phyloP scores from a whole-genome alignment of 2,888 invertebrate species.

The Cactoblastis cactorum region DNA sequence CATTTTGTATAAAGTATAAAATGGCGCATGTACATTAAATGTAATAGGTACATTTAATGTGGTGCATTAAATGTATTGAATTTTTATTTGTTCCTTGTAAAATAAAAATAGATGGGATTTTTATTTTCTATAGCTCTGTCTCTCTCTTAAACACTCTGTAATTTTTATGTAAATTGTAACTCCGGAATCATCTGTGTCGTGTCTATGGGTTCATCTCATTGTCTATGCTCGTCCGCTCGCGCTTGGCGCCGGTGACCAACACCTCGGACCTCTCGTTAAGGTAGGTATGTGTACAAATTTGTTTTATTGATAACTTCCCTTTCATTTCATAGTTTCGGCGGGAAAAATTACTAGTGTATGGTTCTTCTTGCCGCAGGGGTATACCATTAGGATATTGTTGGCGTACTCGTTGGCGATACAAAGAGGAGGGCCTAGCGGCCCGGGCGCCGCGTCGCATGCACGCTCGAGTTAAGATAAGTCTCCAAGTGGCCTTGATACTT shows the following conservation, averaged over 20 bases:
- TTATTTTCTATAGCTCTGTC: no score
- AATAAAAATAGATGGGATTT: no score
- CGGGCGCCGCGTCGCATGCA: constrained; percentile 61
- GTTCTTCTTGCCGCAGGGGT: constrained; percentile 74
- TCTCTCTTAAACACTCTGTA: no score
- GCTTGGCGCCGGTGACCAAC: constrained; percentile 12
- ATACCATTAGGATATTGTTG: constrained; percentile 72
- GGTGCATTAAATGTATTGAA: no score
- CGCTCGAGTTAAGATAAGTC: constrained; percentile 68
- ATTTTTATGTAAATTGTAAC: no score
- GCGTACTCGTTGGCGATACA: constrained; percentile 61
- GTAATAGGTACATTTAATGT: no score
- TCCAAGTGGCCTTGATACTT: constrained; percentile 79
- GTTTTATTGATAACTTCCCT: constrained; percentile 58
- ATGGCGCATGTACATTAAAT: no score
- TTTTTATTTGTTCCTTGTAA: no score
- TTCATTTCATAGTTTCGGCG: constrained; percentile 67
- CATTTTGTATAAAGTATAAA: no score
- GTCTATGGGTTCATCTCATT: not conserved
- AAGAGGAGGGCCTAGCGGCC: constrained; percentile 32
- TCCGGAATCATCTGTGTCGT: no score
- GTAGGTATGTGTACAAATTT: constrained; percentile 72
- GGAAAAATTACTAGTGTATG: constrained; percentile 54
- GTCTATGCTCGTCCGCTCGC: not conserved
- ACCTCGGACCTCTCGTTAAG: constrained; percentile 30